A percentile compares a stretch with the other conserved stretches of the same genome.
These are phyloP conservation scores for Lampropteryx suffumata DNA, from an alignment of 2,888 invertebrate species.

Conservation along the genomic window DNA sequence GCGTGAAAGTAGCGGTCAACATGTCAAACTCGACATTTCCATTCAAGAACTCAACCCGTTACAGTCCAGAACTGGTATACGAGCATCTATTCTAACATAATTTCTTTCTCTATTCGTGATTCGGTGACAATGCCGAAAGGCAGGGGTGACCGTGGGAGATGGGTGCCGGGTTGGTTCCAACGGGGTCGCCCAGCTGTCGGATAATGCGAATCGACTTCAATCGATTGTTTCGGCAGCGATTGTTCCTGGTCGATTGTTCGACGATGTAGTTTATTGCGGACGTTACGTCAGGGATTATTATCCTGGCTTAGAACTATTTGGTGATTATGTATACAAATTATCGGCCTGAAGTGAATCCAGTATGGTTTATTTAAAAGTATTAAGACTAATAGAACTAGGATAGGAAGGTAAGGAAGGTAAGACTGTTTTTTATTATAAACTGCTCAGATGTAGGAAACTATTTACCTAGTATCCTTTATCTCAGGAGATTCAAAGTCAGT, in stretches of 20 bases:
- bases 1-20: conserved; percentile 4
- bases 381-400: too few relatives aligned
- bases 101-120: conserved; percentile 26
- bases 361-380: background rate
- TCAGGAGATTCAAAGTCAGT: too few relatives aligned
- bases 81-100: conserved; percentile 19
- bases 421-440: too few relatives aligned
- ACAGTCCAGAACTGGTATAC: conserved; percentile 42
- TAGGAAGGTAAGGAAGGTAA: too few relatives aligned
- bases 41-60: conserved; percentile 23
- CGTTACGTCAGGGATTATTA: conserved; percentile 35
- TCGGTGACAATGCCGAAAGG: conserved; percentile 37
- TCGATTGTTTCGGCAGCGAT: conserved; percentile 72
- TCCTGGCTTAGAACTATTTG: conserved; percentile 27
- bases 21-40: conserved; percentile 4
- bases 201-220: conserved; percentile 60
- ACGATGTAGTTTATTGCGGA: conserved; percentile 45
- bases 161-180: conserved; percentile 55
- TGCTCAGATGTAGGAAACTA: too few relatives aligned
- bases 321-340: conserved; percentile 3
- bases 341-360: background rate
- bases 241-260: conserved; percentile 66
- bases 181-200: conserved; percentile 64
- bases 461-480: too few relatives aligned
- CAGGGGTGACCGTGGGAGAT: conserved; percentile 68